phyloP scores from a whole-genome alignment of 2,797 vertebrate genomes.

The Rallus crepitans region DNA sequence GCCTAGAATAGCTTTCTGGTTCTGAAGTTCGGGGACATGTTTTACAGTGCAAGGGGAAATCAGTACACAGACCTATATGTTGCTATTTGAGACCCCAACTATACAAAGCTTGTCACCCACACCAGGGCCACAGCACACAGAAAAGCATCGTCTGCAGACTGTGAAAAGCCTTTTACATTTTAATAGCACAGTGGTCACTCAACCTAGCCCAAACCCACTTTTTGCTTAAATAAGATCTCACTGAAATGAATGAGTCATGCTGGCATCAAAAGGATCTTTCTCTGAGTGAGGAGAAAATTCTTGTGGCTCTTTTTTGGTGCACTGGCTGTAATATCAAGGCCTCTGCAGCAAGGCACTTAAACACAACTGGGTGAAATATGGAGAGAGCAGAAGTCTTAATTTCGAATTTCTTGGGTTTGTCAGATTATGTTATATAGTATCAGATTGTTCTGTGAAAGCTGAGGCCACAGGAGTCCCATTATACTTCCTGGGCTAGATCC shows the following conservation, averaged over 20 bases:
- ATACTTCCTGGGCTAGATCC: not conserved
- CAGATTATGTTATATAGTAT: constrained; percentile 43
- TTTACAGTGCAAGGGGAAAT: not conserved
- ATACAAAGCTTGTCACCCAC: not conserved
- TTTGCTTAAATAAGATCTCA: not conserved
- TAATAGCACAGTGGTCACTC: not conserved
- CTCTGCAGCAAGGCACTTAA: constrained; percentile 3
- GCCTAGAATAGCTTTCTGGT: not conserved
- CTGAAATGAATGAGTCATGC: not conserved
- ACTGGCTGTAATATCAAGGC: not conserved
- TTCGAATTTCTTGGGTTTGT: constrained; percentile 42
- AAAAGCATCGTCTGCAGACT: not conserved
- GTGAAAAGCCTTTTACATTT: not conserved
- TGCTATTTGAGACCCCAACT: not conserved
- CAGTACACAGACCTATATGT: not conserved
- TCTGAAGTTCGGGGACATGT: not conserved
- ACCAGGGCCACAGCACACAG: not conserved
- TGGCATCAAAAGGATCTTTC: not conserved
- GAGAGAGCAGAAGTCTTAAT: constrained; percentile 43
- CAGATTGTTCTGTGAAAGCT: constrained; percentile 47
- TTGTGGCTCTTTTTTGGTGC: not conserved
- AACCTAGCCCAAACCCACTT: not conserved
- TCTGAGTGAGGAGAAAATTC: not conserved
- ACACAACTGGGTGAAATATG: constrained; percentile 48
- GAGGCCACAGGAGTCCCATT: constrained; percentile 54